Evolutionary conservation across 2,888 invertebrate species (phyloP), one percentile per base, ranked within the genome.

Genomic region (Dasypogon diadema): DNA sequence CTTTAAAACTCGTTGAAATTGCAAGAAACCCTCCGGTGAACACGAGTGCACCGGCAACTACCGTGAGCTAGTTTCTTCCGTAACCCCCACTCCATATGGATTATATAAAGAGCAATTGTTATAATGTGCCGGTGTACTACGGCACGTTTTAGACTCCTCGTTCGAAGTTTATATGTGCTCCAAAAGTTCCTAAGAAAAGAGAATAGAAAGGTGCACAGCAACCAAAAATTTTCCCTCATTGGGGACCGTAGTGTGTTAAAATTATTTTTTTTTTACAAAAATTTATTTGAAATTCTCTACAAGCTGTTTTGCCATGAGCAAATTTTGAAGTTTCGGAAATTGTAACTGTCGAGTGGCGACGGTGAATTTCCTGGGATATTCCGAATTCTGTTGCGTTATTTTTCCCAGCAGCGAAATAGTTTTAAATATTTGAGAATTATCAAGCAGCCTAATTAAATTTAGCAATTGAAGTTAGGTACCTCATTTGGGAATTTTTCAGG

Each of bases 1-100:
- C 60, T 60, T 60, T 60, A 37, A 60, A 60, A 60, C 60, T 60
- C 60, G 60, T 60, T 60, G 60, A 60, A 60, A 60, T 60, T 60
- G 60, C 60, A 60, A 60, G 60, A 42, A 60, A 34, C 60, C 60
- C 60, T 37, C 60, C 21, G 60, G 60, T 60, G 21, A 26, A 42
- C 60, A 60, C 60, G 60, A 42, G 10, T 60, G 60, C 60, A 60
- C 18, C n/a, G 21, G 60, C 18, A 60, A 60, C 60, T 60, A 37
- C 42, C 34, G 60, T 42, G 60, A 37, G 34, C 37, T 34, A 37
- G 60, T 60, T 60, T 60, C 60, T 18, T 37, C 60, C 12, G 21
- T 12, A 60, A n/a, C 16, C 60, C 37, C n/a, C 4, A 8, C 10
- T 42, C 8, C 42, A 42, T 6, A 6, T 51, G 10, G 34, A 18